Percentiles rank a stretch among this genome's conserved stretches.
These are phyloP conservation scores for Zaprionus bogoriensis DNA, from an alignment of 2,888 invertebrate species.

Conservation along the genomic window DNA sequence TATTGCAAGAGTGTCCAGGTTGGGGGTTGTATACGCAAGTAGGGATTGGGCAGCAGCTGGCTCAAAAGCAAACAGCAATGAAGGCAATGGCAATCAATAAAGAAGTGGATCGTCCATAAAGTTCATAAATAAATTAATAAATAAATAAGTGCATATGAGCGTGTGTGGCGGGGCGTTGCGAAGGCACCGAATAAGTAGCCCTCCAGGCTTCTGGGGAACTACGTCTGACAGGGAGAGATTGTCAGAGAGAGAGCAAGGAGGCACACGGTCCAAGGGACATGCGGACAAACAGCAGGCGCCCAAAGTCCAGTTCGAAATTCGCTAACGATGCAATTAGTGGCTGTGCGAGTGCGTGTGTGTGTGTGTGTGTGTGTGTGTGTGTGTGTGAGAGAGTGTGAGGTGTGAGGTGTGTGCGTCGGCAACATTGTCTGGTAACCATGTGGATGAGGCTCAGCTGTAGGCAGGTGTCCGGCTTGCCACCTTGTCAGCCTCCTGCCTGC, in stretches of 20 bases:
- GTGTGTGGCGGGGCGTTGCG: neutral
- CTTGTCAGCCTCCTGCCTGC: neutral
- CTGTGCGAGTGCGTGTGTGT: neutral
- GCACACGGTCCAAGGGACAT: neutral
- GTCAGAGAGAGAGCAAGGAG: neutral
- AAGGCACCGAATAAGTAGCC: conserved; percentile 11
- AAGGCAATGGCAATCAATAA: conserved; percentile 57
- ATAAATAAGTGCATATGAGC: conserved; percentile 41
- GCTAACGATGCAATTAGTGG: conserved; percentile 72
- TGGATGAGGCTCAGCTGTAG: conserved; percentile 9
- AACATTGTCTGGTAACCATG: too few relatives aligned
- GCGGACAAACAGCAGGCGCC: neutral
- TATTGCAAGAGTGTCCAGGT: neutral
- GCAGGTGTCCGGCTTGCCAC: conserved; percentile 8
- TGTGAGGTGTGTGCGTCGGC: conserved; percentile 4
- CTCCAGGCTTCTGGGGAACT: too few relatives aligned
- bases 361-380: conserved; percentile 1
- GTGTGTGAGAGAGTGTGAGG: neutral
- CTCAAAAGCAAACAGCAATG: conserved; percentile 1
- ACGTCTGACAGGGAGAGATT: neutral
- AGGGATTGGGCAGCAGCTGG: neutral
- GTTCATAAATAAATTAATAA: conserved; percentile 56
- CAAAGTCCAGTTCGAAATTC: conserved; percentile 39
- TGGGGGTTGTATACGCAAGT: neutral
- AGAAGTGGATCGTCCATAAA: conserved; percentile 37